Conservation (phyloP, 2,113 vertebrate species). For the Myanophis thanlyinensis region DNA sequence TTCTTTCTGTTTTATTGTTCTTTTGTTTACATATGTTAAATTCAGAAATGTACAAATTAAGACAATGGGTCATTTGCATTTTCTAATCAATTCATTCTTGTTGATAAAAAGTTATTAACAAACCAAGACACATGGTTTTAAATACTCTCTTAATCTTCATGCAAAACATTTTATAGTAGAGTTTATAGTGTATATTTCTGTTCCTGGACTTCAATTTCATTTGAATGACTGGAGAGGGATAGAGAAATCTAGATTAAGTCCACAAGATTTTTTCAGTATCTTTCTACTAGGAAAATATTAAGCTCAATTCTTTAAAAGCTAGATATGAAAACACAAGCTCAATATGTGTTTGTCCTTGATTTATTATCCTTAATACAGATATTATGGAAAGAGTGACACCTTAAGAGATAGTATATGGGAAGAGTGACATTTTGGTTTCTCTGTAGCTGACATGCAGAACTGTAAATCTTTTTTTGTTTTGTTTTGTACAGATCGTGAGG, state of each 20-base stretch:
- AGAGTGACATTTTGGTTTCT: neutral
- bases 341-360: neutral
- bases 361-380: neutral
- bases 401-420: neutral
- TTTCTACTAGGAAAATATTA: neutral
- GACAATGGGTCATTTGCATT: neutral
- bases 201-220: neutral
- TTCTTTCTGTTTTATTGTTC: neutral
- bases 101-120: neutral
- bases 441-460: neutral
- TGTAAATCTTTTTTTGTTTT: slow-evolving; percentile 46
- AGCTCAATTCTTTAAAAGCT: neutral
- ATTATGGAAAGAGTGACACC: neutral
- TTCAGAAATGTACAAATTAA: neutral
- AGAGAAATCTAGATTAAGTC: neutral
- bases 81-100: neutral
- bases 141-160: neutral
- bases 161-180: neutral
- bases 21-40: neutral
- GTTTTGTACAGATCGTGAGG: slow-evolving; percentile 87
- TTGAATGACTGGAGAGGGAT: neutral
- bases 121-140: neutral
- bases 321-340: neutral
- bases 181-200: neutral
- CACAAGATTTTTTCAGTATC: neutral